phyloP scores from a whole-genome alignment of 1,140 invertebrate species.

The Sweltsa coloradensis region DNA sequence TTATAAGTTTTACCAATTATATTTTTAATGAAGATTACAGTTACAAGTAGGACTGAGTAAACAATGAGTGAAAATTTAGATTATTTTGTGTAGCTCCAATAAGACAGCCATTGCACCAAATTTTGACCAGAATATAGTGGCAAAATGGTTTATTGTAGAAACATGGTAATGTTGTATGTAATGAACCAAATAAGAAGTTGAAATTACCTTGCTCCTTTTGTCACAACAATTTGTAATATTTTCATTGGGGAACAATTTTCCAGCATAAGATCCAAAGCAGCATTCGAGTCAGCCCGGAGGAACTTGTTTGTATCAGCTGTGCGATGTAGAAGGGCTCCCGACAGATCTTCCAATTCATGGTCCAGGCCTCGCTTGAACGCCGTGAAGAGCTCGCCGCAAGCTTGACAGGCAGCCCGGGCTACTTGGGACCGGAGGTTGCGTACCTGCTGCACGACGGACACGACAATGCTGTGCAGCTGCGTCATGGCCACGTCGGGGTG shows the following conservation, averaged over 20 bases:
- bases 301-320: slow-evolving; percentile 90
- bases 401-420: slow-evolving; percentile 67
- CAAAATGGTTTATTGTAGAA: no score
- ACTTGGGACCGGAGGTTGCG: slow-evolving; percentile 85
- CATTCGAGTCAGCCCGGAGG: slow-evolving; percentile 71
- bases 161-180: no score
- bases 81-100: no score
- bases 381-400: slow-evolving; percentile 63
- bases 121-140: no score
- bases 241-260: slow-evolving; percentile 48
- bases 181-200: no score
- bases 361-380: slow-evolving; percentile 60
- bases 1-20: no score
- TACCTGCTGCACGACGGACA: slow-evolving; percentile 62
- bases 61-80: no score
- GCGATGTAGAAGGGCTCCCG: slow-evolving; percentile 64
- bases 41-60: no score
- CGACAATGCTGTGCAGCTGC: slow-evolving; percentile 48
- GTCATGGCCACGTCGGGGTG: slow-evolving; percentile 48
- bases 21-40: no score
- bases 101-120: no score
- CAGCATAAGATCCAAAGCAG: slow-evolving; percentile 69
- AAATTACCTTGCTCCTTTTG: slow-evolving; percentile 48
- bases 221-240: slow-evolving; percentile 41
- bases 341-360: slow-evolving; percentile 77